Base-by-base conservation (phyloP, 1,140 invertebrate species). In the Penaeus indicus region DNA sequence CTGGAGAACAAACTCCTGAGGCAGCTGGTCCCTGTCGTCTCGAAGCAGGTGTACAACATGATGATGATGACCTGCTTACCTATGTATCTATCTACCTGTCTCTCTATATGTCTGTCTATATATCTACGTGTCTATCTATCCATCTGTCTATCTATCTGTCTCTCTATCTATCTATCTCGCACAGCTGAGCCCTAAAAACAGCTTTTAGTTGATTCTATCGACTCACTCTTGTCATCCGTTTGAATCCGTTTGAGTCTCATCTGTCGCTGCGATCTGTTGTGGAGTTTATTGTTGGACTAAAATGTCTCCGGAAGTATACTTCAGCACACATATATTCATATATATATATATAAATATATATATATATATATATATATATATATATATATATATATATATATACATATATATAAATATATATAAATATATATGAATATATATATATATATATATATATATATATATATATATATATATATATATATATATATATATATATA, bases 391-490 rank as follows among this genome's bases (percentile, higher is more conserved):
- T 69, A 69, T 69, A 69, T 19, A 69, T 69, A 69, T 69, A 69
- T 69, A 69, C 22, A 13, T 22, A 69, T 69, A 69, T 69, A 69
- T 69, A 69, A 16, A 69, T 69, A 69, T 69, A 69, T 69, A 22
- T 69, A 69, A 1, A 69, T 69, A 69, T 69, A 69, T 69, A 69
- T 69, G 22, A 16, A 69, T 69, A 69, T 69, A 69, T 69, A 69
- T 69, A 69, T 69, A 69, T 69, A 69, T 69, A 69, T 69, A 69
- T 69, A 69, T 69, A 69, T 69, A 69, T 69, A 69, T 69, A 69
- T 69, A 69, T 69, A 69, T 69, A 69, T 4, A 72, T 72, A n/a
- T 72, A 72, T 72, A 72, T n/a, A n/a, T n/a, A n/a, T 72, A n/a
- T 2, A 72, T n/a, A 72, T 72, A n/a, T 22, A 72, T n/a, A 72